Evolutionary conservation across 1,140 invertebrate species (phyloP).

Genomic region (Aphaenogaster floridana): DNA sequence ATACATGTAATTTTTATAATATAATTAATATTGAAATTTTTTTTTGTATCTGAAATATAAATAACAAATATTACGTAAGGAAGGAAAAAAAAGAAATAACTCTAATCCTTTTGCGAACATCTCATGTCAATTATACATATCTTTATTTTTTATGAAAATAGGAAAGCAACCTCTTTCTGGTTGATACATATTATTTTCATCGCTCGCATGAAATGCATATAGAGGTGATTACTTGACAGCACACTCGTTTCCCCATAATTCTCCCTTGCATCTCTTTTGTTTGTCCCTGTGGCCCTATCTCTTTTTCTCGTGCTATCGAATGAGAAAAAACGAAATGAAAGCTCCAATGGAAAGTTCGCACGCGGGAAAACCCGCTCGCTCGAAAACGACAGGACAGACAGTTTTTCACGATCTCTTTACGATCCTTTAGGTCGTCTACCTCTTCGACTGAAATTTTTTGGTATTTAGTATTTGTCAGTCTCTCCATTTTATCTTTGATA

Average conservation of each 20-base stretch:
- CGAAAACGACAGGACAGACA: constrained; percentile 19
- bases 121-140: background rate
- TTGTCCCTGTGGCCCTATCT: constrained; percentile 33
- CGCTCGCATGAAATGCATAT: background rate
- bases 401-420: constrained; percentile 53
- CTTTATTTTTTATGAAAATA: background rate
- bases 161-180: background rate
- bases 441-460: constrained; percentile 14
- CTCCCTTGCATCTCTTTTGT: constrained; percentile 35
- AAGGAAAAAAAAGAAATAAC: background rate
- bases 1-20: background rate
- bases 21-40: background rate
- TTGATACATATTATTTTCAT: constrained; percentile 22
- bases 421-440: constrained; percentile 1
- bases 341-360: constrained; percentile 26
- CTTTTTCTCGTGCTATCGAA: constrained; percentile 35
- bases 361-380: background rate
- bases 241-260: constrained; percentile 57
- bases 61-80: background rate
- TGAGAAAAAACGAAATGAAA: constrained; percentile 41
- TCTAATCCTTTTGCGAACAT: background rate
- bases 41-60: background rate
- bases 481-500: background rate
- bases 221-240: constrained; percentile 59
- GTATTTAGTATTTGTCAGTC: background rate